Conservation (phyloP, 2,797 vertebrate genomes). For the Balearica regulorum region DNA sequence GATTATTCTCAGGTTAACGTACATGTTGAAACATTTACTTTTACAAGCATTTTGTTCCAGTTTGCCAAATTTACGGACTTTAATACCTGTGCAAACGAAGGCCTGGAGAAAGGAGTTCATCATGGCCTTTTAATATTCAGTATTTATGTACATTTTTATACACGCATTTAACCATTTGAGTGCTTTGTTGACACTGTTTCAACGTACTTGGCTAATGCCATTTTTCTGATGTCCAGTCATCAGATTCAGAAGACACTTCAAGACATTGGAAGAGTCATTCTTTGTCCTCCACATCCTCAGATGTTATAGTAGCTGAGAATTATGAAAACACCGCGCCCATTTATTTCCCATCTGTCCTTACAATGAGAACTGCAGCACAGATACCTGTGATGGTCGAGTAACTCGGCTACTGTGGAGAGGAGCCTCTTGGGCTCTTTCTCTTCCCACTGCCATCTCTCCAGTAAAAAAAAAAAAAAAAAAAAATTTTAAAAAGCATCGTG, state of each 20-base stretch:
- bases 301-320: neutral
- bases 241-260: neutral
- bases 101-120: neutral
- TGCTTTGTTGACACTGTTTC: neutral
- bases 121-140: neutral
- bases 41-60: neutral
- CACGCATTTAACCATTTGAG: neutral
- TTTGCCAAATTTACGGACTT: neutral
- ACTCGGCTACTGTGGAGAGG: neutral
- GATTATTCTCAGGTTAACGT: neutral
- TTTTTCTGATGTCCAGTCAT: neutral
- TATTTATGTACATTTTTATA: neutral
- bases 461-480: neutral
- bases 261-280: neutral
- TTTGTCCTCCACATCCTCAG: neutral
- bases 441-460: neutral
- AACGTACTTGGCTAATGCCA: neutral
- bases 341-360: neutral
- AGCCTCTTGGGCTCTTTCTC: neutral
- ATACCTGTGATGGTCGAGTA: neutral
- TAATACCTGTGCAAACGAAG: neutral
- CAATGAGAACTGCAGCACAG: neutral
- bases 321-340: neutral
- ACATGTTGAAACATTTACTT: neutral
- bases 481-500: neutral